phyloP scores from a whole-genome alignment of 2,113 vertebrate genomes.

The Eubucco bourcierii region DNA sequence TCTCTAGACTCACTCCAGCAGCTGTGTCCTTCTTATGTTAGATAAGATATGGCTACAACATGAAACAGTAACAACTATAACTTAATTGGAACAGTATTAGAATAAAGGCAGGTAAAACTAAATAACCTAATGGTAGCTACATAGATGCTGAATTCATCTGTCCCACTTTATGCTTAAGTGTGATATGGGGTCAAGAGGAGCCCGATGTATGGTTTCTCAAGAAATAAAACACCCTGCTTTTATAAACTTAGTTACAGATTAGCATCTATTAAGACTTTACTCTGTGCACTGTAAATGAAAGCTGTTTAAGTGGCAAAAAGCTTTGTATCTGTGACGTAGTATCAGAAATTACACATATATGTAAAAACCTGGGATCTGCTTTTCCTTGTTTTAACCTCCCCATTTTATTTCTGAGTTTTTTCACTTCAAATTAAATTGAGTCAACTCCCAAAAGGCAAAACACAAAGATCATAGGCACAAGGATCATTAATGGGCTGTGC shows the following conservation, averaged over 20 bases:
- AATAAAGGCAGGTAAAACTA: neutral
- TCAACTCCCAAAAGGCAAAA: neutral
- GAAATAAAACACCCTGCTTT: neutral
- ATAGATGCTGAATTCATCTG: neutral
- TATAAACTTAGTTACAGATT: neutral
- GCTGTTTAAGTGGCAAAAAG: neutral
- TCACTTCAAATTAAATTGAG: neutral
- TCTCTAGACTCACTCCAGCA: too few relatives aligned
- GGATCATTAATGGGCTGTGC: neutral
- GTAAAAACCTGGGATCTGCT: neutral
- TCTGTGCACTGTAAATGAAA: neutral
- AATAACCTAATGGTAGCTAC: neutral
- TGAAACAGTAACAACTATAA: neutral
- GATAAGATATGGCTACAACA: too few relatives aligned
- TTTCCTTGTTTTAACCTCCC: neutral
- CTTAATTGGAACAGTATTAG: neutral
- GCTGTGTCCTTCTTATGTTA: too few relatives aligned
- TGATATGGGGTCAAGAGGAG: neutral
- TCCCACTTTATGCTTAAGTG: fast-evolving
- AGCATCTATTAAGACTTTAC: neutral
- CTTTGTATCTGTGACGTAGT: neutral
- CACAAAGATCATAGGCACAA: neutral
- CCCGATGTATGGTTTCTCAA: neutral
- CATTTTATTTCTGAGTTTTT: neutral
- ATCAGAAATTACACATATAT: neutral